These are phyloP conservation scores for Eucidaris tribuloides DNA, from an alignment of 35 echinoderm and acorn worm genomes.

Conservation along the genomic window DNA sequence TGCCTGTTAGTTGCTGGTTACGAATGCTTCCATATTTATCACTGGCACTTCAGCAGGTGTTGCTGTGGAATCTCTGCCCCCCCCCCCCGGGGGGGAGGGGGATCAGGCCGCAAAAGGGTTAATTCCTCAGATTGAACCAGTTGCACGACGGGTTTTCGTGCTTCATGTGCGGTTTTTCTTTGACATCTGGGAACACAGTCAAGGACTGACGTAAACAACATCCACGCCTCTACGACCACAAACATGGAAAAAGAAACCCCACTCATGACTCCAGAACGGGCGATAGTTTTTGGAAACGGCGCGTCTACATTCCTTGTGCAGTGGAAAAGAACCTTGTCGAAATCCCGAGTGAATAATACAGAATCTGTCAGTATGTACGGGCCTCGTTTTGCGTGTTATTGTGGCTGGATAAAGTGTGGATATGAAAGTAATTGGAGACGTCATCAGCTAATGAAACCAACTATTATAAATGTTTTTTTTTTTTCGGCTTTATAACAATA, in stretches of 20 bases:
- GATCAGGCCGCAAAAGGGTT: neutral
- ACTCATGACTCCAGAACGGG: neutral
- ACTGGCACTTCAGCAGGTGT: neutral
- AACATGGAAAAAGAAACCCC: no score
- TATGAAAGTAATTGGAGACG: no score
- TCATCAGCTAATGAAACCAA: no score
- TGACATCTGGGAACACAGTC: neutral
- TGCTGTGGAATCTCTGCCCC: neutral
- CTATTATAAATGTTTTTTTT: no score
- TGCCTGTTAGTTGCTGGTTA: neutral
- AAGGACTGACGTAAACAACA: no score
- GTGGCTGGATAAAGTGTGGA: no score
- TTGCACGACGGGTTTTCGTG: constrained; percentile 20
- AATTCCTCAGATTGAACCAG: constrained; percentile 31
- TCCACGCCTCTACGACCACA: no score
- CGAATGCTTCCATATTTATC: neutral
- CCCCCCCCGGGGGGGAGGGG: neutral
- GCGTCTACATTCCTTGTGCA: neutral
- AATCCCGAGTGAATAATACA: no score
- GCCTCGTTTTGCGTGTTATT: no score
- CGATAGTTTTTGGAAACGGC: neutral
- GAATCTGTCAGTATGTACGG: no score
- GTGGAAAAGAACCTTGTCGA: no score
- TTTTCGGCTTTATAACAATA: no score
- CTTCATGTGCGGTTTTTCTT: neutral